These are phyloP conservation scores for Pseudopipra pipra DNA, from an alignment of 2,113 vertebrate species.

Conservation along the genomic window DNA sequence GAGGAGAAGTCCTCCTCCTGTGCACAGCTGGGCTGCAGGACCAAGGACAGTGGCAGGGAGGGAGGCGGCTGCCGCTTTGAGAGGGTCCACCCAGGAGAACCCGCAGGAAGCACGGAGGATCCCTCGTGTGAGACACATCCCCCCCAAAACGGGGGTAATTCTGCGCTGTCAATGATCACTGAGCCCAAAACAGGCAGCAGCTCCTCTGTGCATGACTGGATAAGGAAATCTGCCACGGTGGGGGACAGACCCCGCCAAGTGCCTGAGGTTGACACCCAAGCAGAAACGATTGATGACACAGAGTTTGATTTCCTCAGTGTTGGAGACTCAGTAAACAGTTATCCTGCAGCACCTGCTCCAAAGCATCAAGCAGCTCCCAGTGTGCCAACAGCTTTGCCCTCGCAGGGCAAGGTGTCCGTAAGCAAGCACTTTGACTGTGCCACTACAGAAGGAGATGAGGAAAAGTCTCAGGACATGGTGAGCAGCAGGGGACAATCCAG, in stretches of 20 bases:
- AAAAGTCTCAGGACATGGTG: background rate
- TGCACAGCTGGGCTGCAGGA: background rate
- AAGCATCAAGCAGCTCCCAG: background rate
- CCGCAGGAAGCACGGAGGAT: background rate
- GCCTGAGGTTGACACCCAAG: conserved; percentile 32
- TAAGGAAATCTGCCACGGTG: background rate
- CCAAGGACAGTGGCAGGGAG: background rate
- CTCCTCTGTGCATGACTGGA: background rate
- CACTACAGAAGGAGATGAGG: conserved; percentile 64
- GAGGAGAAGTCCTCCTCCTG: background rate
- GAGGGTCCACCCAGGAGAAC: background rate
- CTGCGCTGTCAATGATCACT: background rate
- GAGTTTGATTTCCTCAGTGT: background rate
- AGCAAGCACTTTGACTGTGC: background rate
- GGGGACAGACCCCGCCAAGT: background rate
- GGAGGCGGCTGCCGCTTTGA: accelerated
- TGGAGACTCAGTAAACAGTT: background rate
- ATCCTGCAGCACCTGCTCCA: accelerated
- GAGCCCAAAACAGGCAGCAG: accelerated
- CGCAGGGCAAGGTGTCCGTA: accelerated
- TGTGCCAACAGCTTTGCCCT: background rate
- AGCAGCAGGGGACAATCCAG: conserved; percentile 38
- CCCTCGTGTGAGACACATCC: accelerated
- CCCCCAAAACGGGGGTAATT: accelerated
- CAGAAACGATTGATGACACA: conserved; percentile 16